A percentile compares a stretch with the other conserved stretches of the same genome.
Evolutionary conservation across 92 coral and sea anemone species (phyloP).

Genomic region (Zoanthus sansibaricus): DNA sequence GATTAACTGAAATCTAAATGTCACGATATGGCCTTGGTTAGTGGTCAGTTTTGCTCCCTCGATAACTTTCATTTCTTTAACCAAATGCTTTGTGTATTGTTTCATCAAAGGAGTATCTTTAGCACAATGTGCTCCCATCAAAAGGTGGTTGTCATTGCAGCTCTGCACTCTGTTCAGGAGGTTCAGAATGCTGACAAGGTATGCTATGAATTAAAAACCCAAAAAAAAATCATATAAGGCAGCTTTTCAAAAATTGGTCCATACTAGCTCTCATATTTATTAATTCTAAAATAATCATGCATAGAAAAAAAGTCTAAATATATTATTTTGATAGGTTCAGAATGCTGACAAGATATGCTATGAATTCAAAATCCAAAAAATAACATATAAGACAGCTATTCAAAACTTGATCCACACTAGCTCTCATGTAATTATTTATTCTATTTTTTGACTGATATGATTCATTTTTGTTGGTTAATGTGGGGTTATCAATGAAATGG

Average conservation of each 20-base stretch:
- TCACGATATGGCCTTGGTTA: not conserved
- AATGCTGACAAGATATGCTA: not conserved
- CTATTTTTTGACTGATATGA: too few relatives aligned
- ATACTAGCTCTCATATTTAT: constrained; percentile 5
- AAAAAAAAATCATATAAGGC: not conserved
- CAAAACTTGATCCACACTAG: constrained; percentile 1
- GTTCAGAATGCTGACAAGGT: not conserved
- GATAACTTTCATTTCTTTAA: not conserved
- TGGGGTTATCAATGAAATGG: too few relatives aligned
- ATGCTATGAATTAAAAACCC: not conserved
- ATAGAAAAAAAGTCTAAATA: not conserved
- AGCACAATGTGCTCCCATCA: not conserved
- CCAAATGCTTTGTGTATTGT: constrained; percentile 1
- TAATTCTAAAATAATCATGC: constrained; percentile 9
- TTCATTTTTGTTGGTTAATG: too few relatives aligned
- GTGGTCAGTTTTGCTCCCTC: not conserved
- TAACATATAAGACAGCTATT: not conserved
- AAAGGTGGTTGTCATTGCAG: constrained; percentile 3
- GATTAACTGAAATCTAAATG: not conserved
- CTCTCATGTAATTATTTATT: not conserved
- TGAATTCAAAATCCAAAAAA: not conserved
- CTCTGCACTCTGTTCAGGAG: not conserved
- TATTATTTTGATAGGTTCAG: not conserved
- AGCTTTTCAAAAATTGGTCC: constrained; percentile 4
- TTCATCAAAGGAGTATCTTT: not conserved